Evolutionary conservation across 2,797 vertebrate species (phyloP).

Genomic region (Lerista edwardsae): DNA sequence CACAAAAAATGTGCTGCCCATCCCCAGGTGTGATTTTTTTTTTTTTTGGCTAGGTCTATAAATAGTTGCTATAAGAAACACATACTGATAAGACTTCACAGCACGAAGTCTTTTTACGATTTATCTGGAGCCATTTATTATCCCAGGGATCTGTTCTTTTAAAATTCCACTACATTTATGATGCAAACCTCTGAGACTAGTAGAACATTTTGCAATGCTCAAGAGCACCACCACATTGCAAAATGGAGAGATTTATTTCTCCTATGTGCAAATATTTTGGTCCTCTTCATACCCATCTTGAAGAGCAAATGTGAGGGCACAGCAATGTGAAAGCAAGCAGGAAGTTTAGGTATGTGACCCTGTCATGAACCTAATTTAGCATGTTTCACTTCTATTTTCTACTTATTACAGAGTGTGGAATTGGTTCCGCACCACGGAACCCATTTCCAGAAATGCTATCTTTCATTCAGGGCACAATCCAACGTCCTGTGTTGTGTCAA

Average conservation of each 20-base stretch:
- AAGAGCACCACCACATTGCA: slow-evolving; percentile 63
- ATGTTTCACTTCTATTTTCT: slow-evolving; percentile 53
- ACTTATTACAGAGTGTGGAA: slow-evolving; percentile 33
- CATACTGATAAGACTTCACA: slow-evolving; percentile 75
- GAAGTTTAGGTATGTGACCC: slow-evolving; percentile 51
- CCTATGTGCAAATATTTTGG: slow-evolving; percentile 52
- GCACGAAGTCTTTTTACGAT: slow-evolving; percentile 66
- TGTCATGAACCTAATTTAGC: slow-evolving; percentile 37
- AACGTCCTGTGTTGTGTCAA: too few species aligned
- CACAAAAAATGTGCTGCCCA: slow-evolving; percentile 28
- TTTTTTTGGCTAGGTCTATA: slow-evolving; percentile 64
- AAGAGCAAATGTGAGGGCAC: slow-evolving; percentile 47
- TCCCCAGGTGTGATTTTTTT: neutral
- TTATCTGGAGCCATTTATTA: slow-evolving; percentile 78
- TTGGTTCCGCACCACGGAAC: too few species aligned
- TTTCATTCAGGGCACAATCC: too few species aligned
- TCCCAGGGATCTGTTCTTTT: slow-evolving; percentile 74
- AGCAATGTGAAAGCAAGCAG: slow-evolving; percentile 58
- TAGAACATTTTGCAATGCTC: slow-evolving; percentile 63
- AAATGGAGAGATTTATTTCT: slow-evolving; percentile 63
- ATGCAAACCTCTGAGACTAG: slow-evolving; percentile 69
- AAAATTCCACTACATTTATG: slow-evolving; percentile 78
- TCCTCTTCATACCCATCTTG: slow-evolving; percentile 54
- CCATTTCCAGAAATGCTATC: too few species aligned
- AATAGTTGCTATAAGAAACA: slow-evolving; percentile 76